A percentile compares a stretch with the other conserved stretches of the same genome.
phyloP scores from a whole-genome alignment of 2,113 vertebrate genomes.

The Triplophysa rosa region DNA sequence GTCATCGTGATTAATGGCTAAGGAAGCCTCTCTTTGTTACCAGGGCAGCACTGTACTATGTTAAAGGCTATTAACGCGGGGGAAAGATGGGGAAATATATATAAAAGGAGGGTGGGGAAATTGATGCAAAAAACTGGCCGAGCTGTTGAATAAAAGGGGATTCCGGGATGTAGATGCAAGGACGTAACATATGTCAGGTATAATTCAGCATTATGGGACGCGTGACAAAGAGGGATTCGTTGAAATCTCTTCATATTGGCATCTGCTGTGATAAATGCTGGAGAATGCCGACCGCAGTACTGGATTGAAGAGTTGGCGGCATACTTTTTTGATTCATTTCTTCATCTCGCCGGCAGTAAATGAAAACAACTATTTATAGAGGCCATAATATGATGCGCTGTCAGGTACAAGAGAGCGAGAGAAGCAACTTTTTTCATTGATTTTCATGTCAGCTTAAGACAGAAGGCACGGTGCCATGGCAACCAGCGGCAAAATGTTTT shows the following conservation, averaged over 20 bases:
- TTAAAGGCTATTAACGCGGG: conserved; percentile 57
- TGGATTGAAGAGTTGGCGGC: conserved; percentile 13
- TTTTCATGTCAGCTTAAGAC: conserved; percentile 46
- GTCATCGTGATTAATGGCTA: conserved; percentile 74
- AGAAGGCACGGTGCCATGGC: conserved; percentile 28
- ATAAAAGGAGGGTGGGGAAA: not conserved
- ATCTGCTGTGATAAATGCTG: conserved; percentile 12
- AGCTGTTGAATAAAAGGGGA: not conserved
- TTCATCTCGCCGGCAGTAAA: conserved; percentile 10
- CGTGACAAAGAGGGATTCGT: conserved; percentile 10
- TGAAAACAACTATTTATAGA: conserved; percentile 44
- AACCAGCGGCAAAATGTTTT: conserved; percentile 37
- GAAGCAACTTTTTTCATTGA: conserved; percentile 42
- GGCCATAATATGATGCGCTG: conserved; percentile 33
- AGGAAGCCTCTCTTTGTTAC: conserved; percentile 64
- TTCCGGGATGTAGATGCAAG: not conserved
- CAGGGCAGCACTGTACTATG: conserved; percentile 55
- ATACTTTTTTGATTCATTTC: not conserved
- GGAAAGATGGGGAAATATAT: conserved; percentile 14
- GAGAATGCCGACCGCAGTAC: not conserved
- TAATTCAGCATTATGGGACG: not conserved
- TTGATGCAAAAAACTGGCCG: not conserved
- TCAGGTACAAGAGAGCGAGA: conserved; percentile 17
- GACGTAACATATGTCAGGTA: not conserved
- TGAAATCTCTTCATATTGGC: conserved; percentile 35